Percentiles rank a stretch among this genome's conserved stretches.
These are phyloP conservation scores for Muscidifurax raptorellus DNA, from an alignment of 1,140 invertebrate genomes.

Conservation along the genomic window DNA sequence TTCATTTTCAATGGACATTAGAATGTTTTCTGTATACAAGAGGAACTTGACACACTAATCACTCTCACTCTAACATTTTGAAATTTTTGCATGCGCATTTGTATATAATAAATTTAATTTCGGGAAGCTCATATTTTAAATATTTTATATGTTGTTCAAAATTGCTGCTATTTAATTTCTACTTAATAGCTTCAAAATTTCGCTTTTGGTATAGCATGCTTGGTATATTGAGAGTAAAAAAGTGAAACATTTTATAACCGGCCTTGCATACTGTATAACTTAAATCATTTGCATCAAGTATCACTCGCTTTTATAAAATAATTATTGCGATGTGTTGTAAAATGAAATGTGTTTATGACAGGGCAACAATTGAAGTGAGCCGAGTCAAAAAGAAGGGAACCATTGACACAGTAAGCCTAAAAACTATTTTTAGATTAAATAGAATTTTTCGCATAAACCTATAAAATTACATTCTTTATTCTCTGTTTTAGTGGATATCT, in stretches of 20 bases:
- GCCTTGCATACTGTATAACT: conserved; percentile 26
- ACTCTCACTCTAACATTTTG: neutral
- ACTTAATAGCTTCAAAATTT: neutral
- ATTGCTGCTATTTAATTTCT: neutral
- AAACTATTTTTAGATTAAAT: conserved; percentile 41
- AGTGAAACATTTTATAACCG: neutral
- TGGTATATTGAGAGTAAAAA: too few relatives aligned
- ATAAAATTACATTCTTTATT: conserved; percentile 53
- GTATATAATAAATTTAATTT: neutral
- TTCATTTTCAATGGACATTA: too few relatives aligned
- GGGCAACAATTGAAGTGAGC: conserved; percentile 82
- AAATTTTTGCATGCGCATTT: conserved; percentile 20
- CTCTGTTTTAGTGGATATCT: conserved; percentile 93
- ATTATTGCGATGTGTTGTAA: neutral
- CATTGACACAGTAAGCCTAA: conserved; percentile 80
- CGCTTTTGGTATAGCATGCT: neutral
- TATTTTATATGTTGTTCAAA: neutral
- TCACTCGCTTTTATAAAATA: neutral
- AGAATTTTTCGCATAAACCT: conserved; percentile 14
- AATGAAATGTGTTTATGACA: conserved; percentile 56
- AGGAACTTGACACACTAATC: neutral
- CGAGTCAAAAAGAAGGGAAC: conserved; percentile 81
- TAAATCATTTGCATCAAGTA: conserved; percentile 16
- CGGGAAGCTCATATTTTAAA: too few relatives aligned
- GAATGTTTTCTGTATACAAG: neutral